These are phyloP conservation scores for Herpailurus yagouaroundi DNA, from an alignment of 2,113 vertebrate species.

Conservation along the genomic window DNA sequence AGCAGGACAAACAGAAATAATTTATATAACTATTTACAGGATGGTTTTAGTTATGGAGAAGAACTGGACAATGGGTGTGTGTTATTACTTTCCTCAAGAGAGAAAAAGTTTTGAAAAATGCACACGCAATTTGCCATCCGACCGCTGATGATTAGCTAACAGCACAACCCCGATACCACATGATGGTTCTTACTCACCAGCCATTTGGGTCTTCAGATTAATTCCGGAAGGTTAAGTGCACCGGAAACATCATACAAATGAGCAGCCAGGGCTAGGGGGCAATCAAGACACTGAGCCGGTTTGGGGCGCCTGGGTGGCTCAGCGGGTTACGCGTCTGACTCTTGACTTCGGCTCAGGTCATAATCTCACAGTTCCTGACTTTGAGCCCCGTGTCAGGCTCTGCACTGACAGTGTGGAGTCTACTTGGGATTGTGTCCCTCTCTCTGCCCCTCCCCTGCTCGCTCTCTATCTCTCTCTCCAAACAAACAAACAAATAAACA, in stretches of 20 bases:
- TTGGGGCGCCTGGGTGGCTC: no score
- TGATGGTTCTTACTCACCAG: neutral
- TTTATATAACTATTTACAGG: neutral
- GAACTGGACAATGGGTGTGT: neutral
- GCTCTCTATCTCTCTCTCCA: no score
- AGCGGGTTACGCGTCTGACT: no score
- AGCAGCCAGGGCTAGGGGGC: neutral
- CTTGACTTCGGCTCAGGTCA: no score
- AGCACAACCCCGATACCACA: neutral
- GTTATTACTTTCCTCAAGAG: neutral
- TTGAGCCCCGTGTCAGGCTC: no score
- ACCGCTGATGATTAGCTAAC: accelerated
- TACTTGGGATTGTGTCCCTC: no score
- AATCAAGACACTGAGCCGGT: neutral
- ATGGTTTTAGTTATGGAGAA: neutral
- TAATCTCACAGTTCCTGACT: no score
- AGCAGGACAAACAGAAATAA: neutral
- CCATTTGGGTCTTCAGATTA: neutral
- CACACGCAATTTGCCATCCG: neutral
- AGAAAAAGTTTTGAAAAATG: neutral
- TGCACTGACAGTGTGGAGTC: no score
- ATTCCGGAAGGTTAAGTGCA: neutral
- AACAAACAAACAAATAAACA: no score
- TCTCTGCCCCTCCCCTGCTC: no score
- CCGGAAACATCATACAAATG: neutral